A percentile compares a stretch with the other conserved stretches of the same genome.
Evolutionary conservation across 2,797 vertebrate species (phyloP).

Genomic region (Gouania willdenowi): DNA sequence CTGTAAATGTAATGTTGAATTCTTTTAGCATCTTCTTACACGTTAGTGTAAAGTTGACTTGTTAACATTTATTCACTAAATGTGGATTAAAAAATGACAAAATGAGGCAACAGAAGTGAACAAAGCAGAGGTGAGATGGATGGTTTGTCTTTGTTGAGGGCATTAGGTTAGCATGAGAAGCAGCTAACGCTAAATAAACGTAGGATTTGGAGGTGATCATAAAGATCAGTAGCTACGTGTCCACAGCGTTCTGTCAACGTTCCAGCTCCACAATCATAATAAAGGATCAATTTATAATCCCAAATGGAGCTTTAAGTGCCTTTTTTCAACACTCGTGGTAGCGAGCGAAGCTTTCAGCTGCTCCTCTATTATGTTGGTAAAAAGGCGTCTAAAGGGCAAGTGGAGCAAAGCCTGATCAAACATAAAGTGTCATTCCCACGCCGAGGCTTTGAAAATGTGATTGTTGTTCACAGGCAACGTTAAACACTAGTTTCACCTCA

Average conservation of each 20-base stretch:
- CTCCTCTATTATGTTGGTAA: slow-evolving; percentile 20
- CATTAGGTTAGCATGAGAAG: slow-evolving; percentile 1
- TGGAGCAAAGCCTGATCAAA: slow-evolving; percentile 70
- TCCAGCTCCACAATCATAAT: slow-evolving; percentile 14
- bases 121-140: too few relatives aligned
- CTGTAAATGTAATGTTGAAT: too few relatives aligned
- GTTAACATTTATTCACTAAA: too few relatives aligned
- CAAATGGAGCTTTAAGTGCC: slow-evolving; percentile 27
- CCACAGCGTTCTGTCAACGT: slow-evolving; percentile 2
- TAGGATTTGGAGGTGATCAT: neutral
- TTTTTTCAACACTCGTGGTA: slow-evolving; percentile 49
- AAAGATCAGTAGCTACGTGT: neutral
- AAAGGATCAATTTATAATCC: slow-evolving; percentile 29
- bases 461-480: slow-evolving; percentile 63
- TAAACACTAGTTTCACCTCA: slow-evolving; percentile 66
- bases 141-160: too few relatives aligned
- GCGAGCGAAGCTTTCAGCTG: slow-evolving; percentile 26
- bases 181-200: neutral
- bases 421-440: slow-evolving; percentile 72
- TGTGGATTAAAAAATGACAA: too few relatives aligned
- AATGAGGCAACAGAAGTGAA: too few relatives aligned
- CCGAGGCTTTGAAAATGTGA: slow-evolving; percentile 61
- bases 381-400: slow-evolving; percentile 42
- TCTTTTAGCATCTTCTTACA: too few relatives aligned
- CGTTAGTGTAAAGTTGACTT: too few relatives aligned